These are phyloP conservation scores for Subanguina moxae DNA, from an alignment of 1,140 invertebrate species.

Conservation along the genomic window DNA sequence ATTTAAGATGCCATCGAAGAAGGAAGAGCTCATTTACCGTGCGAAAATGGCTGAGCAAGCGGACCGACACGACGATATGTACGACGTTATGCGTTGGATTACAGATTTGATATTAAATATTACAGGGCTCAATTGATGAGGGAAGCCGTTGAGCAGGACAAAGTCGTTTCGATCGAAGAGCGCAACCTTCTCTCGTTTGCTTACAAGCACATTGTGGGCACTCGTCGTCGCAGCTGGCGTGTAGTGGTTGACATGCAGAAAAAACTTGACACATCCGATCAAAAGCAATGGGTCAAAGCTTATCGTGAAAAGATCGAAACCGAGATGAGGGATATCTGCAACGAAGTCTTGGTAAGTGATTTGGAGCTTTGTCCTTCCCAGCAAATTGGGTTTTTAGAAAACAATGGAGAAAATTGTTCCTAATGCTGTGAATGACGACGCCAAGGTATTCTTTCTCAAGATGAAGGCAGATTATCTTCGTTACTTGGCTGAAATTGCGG, in stretches of 20 bases:
- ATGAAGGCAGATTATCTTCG: conserved; percentile 99
- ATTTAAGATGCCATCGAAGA: too few relatives aligned
- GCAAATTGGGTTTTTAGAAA: conserved; percentile 59
- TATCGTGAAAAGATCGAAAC: conserved; percentile 97
- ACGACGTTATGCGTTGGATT: too few relatives aligned
- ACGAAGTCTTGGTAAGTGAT: conserved; percentile 76
- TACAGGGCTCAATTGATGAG: conserved; percentile 79
- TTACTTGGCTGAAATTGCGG: conserved; percentile 96
- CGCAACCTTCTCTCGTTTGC: conserved; percentile 94
- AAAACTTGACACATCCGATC: conserved; percentile 75
- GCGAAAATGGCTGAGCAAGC: conserved; percentile 32
- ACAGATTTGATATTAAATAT: too few relatives aligned
- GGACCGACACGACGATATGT: conserved; percentile 66
- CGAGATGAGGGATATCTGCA: conserved; percentile 94
- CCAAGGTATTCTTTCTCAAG: conserved; percentile 97
- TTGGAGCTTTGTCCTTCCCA: conserved; percentile 1
- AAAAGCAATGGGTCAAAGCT: conserved; percentile 96
- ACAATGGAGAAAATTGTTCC: conserved; percentile 94
- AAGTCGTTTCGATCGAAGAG: conserved; percentile 89
- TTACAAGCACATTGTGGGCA: conserved; percentile 98
- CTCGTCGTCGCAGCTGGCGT: conserved; percentile 90
- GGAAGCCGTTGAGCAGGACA: conserved; percentile 84
- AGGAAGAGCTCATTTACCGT: too few relatives aligned
- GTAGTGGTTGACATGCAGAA: conserved; percentile 97
- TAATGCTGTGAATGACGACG: conserved; percentile 91